Evolutionary conservation across 2,113 vertebrate genomes (phyloP), one percentile per base, ranked within the genome.

Genomic region (Hippocampus zosterae): DNA sequence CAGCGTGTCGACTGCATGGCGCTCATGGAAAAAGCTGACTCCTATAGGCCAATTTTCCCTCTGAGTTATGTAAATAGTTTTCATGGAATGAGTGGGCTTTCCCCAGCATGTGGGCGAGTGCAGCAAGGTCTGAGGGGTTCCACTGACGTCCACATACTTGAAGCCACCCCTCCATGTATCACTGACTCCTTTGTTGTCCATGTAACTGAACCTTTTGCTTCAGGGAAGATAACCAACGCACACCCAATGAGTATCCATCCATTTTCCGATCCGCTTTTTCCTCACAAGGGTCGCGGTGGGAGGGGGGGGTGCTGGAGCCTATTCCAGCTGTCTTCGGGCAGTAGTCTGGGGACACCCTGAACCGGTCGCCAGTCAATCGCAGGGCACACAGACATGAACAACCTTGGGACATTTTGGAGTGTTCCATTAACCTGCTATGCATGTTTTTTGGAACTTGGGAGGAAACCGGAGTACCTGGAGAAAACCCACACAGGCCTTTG

Each of bases 1-100:
- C 85, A 86, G 88, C 62, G 68, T 77, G 79, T 87, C 77, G 74
- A 81, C 89, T 89, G 84, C 86, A 83, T 79, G 76, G 81, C 56
- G 60, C 77, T 76, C 81, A 82, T 89, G 88, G 90, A 90, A 91
- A 90, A 90, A 83, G 73, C 77, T 75, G 81, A 82, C 79, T 70
- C 70, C 75, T 77, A 71, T 12, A 55, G 73, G 77, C 78, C 87
- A 88, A 83, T 87, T 87, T 86, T 89, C 81, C 83, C 86, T 75
- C 69, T 74, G 73, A 87, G 76, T 87, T 86, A 86, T 86, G 88
- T 87, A 84, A 90, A 88, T 84, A 88, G 73, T 80, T 75, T 80
- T 68, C 76, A 84, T 84, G 81, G 81, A 90, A 84, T 81, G 78
- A 87, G 65, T 68, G 83, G 87, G 86, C 74, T 87, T 90, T 85